A percentile compares a stretch with the other conserved stretches of the same genome.
Conservation (phyloP, 2,113 vertebrate species). For the Vidua chalybeata region DNA sequence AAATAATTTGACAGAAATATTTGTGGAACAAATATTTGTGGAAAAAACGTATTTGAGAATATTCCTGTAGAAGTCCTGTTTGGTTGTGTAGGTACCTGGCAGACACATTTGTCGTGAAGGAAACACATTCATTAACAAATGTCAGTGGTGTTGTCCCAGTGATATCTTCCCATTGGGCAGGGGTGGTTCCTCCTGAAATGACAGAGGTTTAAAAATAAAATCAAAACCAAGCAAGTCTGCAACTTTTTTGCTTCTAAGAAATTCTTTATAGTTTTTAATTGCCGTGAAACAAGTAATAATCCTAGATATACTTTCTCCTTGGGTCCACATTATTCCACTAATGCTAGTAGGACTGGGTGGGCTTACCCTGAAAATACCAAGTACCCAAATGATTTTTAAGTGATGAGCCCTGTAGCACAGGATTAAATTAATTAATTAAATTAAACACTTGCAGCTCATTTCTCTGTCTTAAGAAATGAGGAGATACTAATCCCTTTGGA, state of each 20-base stretch:
- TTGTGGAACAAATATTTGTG: background rate
- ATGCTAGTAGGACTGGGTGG: background rate
- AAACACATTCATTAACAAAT: slow-evolving; percentile 94
- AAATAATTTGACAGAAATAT: background rate
- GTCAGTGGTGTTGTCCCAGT: slow-evolving; percentile 96
- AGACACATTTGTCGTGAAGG: slow-evolving; percentile 97
- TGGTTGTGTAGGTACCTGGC: slow-evolving; percentile 80
- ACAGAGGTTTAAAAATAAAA: background rate
- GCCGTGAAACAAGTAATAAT: background rate
- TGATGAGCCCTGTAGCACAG: background rate
- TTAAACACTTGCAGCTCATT: background rate
- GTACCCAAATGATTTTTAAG: background rate
- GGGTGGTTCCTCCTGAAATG: slow-evolving; percentile 91
- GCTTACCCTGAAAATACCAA: background rate
- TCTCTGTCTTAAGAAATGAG: background rate
- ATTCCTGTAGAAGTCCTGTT: background rate
- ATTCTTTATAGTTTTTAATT: background rate
- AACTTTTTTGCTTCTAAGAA: background rate
- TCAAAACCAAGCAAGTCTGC: background rate
- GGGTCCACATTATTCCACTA: background rate
- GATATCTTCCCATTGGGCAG: slow-evolving; percentile 98
- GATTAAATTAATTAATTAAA: background rate
- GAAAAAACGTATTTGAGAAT: background rate
- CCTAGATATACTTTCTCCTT: background rate
- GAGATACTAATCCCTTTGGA: background rate